phyloP scores from a whole-genome alignment of 2,888 invertebrate species.

The Calameuta pallipes region DNA sequence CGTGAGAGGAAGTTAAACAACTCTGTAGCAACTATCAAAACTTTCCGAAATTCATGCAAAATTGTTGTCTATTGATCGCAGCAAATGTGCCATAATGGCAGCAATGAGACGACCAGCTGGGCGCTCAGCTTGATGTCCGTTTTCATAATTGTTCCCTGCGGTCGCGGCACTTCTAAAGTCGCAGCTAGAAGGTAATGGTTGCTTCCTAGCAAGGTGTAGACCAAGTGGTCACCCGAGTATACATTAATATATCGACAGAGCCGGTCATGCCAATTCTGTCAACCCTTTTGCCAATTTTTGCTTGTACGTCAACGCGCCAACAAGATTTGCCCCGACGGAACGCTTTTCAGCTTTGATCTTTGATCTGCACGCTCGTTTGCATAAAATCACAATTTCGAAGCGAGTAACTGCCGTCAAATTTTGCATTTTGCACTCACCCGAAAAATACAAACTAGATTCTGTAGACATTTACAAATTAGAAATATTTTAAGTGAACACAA shows the following conservation, averaged over 20 bases:
- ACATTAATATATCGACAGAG: neutral
- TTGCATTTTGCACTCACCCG: neutral
- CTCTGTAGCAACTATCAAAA: neutral
- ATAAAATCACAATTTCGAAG: conserved; percentile 31
- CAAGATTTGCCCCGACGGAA: neutral
- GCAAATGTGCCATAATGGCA: no score
- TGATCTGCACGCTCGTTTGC: conserved; percentile 22
- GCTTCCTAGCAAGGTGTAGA: neutral
- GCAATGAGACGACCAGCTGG: neutral
- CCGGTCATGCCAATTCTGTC: neutral
- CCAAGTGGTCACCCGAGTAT: neutral
- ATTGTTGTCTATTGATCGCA: no score
- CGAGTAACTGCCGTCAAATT: conserved; percentile 27
- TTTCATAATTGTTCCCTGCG: no score
- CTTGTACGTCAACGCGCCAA: neutral
- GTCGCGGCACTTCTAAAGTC: no score
- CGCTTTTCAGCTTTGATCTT: conserved; percentile 1
- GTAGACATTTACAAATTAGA: neutral
- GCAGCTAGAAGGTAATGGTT: no score
- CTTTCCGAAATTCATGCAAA: no score
- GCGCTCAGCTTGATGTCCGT: neutral
- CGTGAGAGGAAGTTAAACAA: no score
- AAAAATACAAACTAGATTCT: neutral
- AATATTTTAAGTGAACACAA: conserved; percentile 1
- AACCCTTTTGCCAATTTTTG: neutral